Percentiles rank a stretch among this genome's conserved stretches.
These are phyloP conservation scores for Cheirogaleus major DNA, from an alignment of 2,797 vertebrate genomes.

Conservation along the genomic window DNA sequence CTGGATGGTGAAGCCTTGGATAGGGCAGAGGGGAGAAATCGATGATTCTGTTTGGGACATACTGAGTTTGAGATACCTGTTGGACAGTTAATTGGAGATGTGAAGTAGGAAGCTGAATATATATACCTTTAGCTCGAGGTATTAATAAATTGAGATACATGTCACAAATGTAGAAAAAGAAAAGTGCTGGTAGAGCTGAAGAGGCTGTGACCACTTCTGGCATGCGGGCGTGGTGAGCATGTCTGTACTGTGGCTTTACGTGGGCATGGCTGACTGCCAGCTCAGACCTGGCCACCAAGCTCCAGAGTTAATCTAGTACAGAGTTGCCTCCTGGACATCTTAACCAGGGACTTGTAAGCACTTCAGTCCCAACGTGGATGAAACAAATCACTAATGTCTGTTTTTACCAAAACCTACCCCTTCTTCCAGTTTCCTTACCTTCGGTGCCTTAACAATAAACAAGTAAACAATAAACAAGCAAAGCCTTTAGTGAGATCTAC, in stretches of 20 bases:
- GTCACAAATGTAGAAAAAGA: background rate
- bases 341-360: background rate
- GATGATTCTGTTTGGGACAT: background rate
- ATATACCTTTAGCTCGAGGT: background rate
- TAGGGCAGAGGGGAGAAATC: too few species aligned
- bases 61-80: too few species aligned
- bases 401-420: background rate
- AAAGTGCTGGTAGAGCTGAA: background rate
- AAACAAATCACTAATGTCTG: background rate
- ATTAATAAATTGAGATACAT: background rate
- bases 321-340: background rate
- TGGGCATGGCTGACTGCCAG: too few species aligned
- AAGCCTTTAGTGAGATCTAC: background rate
- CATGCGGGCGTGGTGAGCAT: background rate
- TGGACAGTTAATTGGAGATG: background rate
- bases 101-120: background rate
- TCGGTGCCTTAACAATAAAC: background rate
- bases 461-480: background rate
- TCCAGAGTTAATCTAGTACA: background rate
- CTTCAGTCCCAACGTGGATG: background rate
- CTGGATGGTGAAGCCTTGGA: too few species aligned
- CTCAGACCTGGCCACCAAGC: background rate
- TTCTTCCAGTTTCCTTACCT: background rate
- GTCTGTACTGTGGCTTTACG: fast-evolving
- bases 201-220: fast-evolving